Evolutionary conservation across 2,113 vertebrate species (phyloP).

Genomic region (Pipa parva): DNA sequence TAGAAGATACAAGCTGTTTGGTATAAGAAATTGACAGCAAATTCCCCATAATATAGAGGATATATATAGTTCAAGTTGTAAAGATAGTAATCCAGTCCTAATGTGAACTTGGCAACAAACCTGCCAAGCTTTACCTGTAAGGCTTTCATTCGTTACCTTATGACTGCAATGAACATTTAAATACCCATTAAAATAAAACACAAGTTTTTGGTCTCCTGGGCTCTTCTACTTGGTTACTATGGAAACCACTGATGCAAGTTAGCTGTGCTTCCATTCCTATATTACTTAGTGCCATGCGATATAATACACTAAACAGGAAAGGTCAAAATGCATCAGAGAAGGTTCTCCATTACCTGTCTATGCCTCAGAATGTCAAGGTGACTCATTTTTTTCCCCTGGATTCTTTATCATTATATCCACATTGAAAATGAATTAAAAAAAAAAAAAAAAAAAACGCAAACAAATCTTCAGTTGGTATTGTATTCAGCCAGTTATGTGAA

Average conservation of each 20-base stretch:
- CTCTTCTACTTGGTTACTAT: slow-evolving; percentile 55
- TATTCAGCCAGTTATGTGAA: slow-evolving; percentile 45
- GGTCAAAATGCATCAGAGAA: slow-evolving; percentile 57
- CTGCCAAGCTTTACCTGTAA: too few relatives aligned
- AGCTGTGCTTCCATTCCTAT: slow-evolving; percentile 53
- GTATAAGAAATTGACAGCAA: too few relatives aligned
- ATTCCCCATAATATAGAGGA: too few relatives aligned
- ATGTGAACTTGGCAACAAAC: too few relatives aligned
- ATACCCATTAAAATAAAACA: slow-evolving; percentile 41
- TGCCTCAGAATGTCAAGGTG: slow-evolving; percentile 58
- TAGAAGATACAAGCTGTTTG: too few relatives aligned
- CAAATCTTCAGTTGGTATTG: slow-evolving; percentile 18
- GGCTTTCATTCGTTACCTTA: too few relatives aligned
- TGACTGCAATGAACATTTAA: slow-evolving; percentile 41
- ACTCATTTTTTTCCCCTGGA: slow-evolving; percentile 54
- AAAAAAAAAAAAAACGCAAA: too few relatives aligned
- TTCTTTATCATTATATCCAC: slow-evolving; percentile 50
- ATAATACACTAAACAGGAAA: slow-evolving; percentile 61
- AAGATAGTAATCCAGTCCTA: too few relatives aligned
- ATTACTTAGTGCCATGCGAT: slow-evolving; percentile 44
- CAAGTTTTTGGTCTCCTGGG: slow-evolving; percentile 43
- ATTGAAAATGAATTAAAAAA: slow-evolving; percentile 40
- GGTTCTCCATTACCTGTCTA: slow-evolving; percentile 49
- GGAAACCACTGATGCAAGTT: slow-evolving; percentile 59
- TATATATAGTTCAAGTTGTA: too few relatives aligned